Percentiles rank a stretch among this genome's conserved stretches.
Evolutionary conservation across 2,797 vertebrate genomes (phyloP).

Genomic region (Oreochromis grahami): DNA sequence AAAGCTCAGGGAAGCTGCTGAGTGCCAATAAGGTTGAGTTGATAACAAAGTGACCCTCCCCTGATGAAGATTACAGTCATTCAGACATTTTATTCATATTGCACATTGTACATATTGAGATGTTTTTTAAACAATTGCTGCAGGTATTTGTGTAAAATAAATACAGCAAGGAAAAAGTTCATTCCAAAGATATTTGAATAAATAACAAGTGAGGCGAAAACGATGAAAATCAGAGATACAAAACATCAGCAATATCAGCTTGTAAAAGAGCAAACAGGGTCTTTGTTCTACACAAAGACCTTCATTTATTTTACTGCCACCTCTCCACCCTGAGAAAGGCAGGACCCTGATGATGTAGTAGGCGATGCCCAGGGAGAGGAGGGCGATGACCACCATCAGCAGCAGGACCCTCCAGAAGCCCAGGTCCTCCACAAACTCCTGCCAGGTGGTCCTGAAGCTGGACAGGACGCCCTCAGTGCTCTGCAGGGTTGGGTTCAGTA

Average conservation of each 20-base stretch:
- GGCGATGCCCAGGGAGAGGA: rapidly evolving
- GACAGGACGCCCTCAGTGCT: rapidly evolving
- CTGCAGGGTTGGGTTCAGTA: rapidly evolving
- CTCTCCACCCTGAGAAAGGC: not conserved
- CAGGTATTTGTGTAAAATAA: no score
- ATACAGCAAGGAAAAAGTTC: no score
- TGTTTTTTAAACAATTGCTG: no score
- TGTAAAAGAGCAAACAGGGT: constrained; percentile 28
- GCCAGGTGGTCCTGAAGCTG: rapidly evolving
- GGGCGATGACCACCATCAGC: rapidly evolving
- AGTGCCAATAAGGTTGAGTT: no score
- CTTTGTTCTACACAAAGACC: no score
- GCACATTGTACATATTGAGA: no score
- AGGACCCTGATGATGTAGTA: rapidly evolving
- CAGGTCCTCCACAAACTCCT: not conserved
- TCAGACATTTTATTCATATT: no score
- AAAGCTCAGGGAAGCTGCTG: no score
- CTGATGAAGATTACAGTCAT: no score
- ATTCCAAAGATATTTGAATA: no score
- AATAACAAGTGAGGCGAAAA: no score
- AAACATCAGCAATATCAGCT: constrained; percentile 22
- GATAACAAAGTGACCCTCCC: no score
- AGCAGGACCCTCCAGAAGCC: rapidly evolving
- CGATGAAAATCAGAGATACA: not conserved
- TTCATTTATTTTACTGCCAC: rapidly evolving